phyloP scores from a whole-genome alignment of 2,888 invertebrate species.

The Ophion slaviceki region DNA sequence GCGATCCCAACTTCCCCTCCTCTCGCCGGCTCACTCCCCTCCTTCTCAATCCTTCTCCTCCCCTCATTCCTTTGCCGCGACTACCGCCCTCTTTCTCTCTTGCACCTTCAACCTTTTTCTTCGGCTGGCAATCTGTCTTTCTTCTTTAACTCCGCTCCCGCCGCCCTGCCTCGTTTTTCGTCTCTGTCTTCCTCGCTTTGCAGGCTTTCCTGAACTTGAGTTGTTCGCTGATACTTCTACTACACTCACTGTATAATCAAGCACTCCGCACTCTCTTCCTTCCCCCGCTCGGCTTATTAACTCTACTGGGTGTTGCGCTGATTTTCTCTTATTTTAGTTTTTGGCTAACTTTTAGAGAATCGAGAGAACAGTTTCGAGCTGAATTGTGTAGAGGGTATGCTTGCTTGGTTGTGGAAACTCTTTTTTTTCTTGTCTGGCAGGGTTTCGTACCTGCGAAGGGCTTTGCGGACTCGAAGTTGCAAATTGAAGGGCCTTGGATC shows the following conservation, averaged over 20 bases:
- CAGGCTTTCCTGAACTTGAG: slow-evolving; percentile 39
- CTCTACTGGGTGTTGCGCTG: slow-evolving; percentile 48
- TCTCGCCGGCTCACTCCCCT: slow-evolving; percentile 65
- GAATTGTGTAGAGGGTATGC: slow-evolving; percentile 48
- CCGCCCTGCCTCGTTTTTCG: slow-evolving; percentile 12
- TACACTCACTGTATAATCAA: slow-evolving; percentile 55
- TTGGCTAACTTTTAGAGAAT: slow-evolving; percentile 46
- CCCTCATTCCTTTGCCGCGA: slow-evolving; percentile 46
- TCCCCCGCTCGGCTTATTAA: slow-evolving; percentile 19
- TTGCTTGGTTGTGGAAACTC: slow-evolving; percentile 12
- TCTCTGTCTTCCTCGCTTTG: slow-evolving; percentile 27
- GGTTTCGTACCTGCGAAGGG: slow-evolving; percentile 2
- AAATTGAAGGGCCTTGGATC: slow-evolving; percentile 42
- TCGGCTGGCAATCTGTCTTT: slow-evolving; percentile 31
- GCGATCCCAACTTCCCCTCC: slow-evolving; percentile 81
- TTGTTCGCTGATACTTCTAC: slow-evolving; percentile 55
- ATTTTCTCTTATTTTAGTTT: slow-evolving; percentile 31
- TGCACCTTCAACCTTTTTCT: slow-evolving; percentile 20
- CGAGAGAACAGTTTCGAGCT: slow-evolving; percentile 46
- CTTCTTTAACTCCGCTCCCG: slow-evolving; percentile 23
- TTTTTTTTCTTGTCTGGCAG: slow-evolving; percentile 25
- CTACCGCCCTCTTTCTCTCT: slow-evolving; percentile 53
- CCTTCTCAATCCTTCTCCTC: slow-evolving; percentile 57
- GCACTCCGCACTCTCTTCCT: slow-evolving; percentile 58
- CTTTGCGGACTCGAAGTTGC: slow-evolving; percentile 1